phyloP scores from a whole-genome alignment of 2,113 vertebrate species.

The Alces alces region DNA sequence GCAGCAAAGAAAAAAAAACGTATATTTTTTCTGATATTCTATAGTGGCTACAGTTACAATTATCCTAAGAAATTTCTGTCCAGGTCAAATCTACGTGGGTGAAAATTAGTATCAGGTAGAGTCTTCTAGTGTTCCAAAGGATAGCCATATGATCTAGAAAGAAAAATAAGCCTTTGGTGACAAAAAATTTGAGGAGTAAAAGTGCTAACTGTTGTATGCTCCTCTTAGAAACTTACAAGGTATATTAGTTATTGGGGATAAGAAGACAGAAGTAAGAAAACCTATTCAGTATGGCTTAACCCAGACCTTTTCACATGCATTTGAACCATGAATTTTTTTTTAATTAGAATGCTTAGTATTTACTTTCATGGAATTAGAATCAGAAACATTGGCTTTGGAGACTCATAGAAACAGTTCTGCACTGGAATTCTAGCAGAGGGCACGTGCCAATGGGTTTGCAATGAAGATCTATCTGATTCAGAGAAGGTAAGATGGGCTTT shows the following conservation, averaged over 20 bases:
- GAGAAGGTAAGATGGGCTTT: slow-evolving; percentile 27
- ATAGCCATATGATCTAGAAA: background rate
- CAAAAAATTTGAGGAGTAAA: background rate
- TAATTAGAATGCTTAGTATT: background rate
- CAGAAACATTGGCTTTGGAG: background rate
- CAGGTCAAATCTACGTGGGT: background rate
- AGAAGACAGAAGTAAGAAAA: background rate
- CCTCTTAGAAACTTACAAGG: background rate
- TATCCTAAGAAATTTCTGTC: background rate
- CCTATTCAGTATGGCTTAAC: background rate
- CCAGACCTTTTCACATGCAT: background rate
- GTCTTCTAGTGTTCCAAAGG: background rate
- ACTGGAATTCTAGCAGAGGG: background rate
- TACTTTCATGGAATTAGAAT: background rate
- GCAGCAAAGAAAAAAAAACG: background rate
- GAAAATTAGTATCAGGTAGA: background rate
- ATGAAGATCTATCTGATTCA: background rate
- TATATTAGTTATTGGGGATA: background rate
- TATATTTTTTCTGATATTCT: background rate
- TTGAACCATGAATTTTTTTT: background rate
- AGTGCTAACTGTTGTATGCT: background rate
- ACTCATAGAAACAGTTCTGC: background rate
- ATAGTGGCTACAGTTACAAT: background rate
- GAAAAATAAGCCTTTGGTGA: background rate
- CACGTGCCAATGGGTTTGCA: background rate